phyloP scores from a whole-genome alignment of 2,888 invertebrate species.

The Ophioninae sp. region DNA sequence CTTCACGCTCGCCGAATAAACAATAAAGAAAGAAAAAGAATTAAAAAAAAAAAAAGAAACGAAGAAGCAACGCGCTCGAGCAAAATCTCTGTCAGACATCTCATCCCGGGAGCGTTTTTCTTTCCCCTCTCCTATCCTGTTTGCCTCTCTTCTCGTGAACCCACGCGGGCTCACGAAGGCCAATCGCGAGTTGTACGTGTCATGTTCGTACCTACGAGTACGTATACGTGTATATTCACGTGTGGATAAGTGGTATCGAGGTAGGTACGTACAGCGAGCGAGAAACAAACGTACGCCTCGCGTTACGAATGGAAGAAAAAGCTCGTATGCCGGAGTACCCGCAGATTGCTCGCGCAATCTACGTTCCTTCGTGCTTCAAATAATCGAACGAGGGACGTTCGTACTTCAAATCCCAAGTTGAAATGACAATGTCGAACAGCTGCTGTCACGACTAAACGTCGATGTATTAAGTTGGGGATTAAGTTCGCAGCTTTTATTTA shows the following conservation, averaged over 20 bases:
- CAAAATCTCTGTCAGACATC: slow-evolving; percentile 62
- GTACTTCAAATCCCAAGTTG: background rate
- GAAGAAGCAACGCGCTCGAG: slow-evolving; percentile 50
- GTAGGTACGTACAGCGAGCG: slow-evolving; percentile 35
- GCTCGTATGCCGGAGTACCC: slow-evolving; percentile 55
- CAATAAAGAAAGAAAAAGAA: slow-evolving; percentile 31
- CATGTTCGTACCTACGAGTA: slow-evolving; percentile 37
- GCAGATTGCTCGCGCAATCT: slow-evolving; percentile 50
- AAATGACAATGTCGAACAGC: slow-evolving; percentile 25
- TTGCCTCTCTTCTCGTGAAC: slow-evolving; percentile 43
- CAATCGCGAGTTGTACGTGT: slow-evolving; percentile 56
- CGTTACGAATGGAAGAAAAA: slow-evolving; percentile 44
- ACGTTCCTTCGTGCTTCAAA: slow-evolving; percentile 18
- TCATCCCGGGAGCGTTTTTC: slow-evolving; percentile 41
- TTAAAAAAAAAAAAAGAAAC: slow-evolving; percentile 17
- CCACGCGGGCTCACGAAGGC: slow-evolving; percentile 61
- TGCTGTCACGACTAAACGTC: background rate
- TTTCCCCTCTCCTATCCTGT: slow-evolving; percentile 26
- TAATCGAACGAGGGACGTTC: slow-evolving; percentile 27
- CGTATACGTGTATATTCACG: slow-evolving; percentile 7
- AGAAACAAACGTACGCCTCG: slow-evolving; percentile 27
- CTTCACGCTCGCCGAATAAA: slow-evolving; percentile 61
- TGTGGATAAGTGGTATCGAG: slow-evolving; percentile 11
- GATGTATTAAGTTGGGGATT: background rate
- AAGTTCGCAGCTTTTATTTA: background rate